Base-by-base conservation (phyloP, 23 tunicate genomes). In the Trididemnum miniatum region DNA sequence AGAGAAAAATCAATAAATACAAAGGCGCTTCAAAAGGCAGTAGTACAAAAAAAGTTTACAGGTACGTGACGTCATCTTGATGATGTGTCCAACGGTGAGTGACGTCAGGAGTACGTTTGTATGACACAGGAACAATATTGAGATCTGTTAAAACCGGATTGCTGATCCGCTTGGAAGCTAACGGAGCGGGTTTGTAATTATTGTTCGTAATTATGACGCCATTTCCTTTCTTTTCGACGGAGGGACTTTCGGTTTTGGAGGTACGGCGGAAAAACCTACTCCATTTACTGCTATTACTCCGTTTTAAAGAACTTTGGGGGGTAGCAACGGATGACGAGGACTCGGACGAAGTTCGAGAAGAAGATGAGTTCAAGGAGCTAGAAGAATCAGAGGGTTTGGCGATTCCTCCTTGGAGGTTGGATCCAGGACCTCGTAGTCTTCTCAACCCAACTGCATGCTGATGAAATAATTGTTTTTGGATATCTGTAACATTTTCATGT, bases 31-130 rank as follows among this genome's bases (percentile, higher is more conserved):
- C 9, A 44, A 44, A 44, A 7, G 15, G 15, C 15, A 7, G 54
- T 7, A 44, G 15, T 7, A 44, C 15, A 15, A 15, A 9, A 44
- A 44, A 44, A 15, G 15, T 31, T 81, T 74, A 90, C 71, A 90
- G 80, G 50, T 80, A 90, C 83, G 96, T 90, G 72, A 90, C 79
- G 72, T 90, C 96, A 74, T 90, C 96, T 59, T 89, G 88, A 31
- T 66, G 71, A 51, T 84, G 95, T 1, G 86, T 83, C 93, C 93
- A 88, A 27, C 76, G 63, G 33, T 71, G 77, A 25, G 88, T 65
- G 52, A 49, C 64, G 31, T 59, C 38, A 2, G 88, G 23, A 36
- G 85, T 50, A n/a, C 65, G 74, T 49, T 83, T 79, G 69, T 84
- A 83, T 9, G 95, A 84, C 35, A 83, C 79, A 0, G 83, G 35